phyloP scores from a whole-genome alignment of 2,888 invertebrate species.

The Nysson spinosus region DNA sequence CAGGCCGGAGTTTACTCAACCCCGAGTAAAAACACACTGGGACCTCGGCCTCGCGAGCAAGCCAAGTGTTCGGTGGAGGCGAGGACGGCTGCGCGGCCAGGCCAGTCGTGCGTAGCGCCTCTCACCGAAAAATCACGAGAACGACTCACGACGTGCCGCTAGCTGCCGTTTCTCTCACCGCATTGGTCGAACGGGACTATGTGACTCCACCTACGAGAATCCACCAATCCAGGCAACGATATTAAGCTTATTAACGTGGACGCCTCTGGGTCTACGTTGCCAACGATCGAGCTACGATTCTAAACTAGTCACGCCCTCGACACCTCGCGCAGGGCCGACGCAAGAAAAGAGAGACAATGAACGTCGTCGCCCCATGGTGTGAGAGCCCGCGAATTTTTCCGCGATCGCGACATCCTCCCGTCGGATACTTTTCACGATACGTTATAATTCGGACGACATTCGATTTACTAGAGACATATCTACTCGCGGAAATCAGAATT shows the following conservation, averaged over 20 bases:
- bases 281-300: constrained; percentile 16
- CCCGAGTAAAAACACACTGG: constrained; percentile 77
- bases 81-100: constrained; percentile 60
- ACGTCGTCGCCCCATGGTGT: constrained; percentile 31
- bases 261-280: constrained; percentile 14
- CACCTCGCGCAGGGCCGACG: constrained; percentile 47
- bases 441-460: background rate
- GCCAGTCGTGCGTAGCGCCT: constrained; percentile 36
- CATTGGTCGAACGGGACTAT: background rate
- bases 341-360: constrained; percentile 36
- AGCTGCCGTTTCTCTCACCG: background rate
- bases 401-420: constrained; percentile 39
- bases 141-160: constrained; percentile 12
- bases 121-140: constrained; percentile 50
- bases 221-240: constrained; percentile 21
- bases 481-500: no score
- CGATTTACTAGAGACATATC: no score
- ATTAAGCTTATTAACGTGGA: constrained; percentile 1
- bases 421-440: constrained; percentile 41
- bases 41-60: constrained; percentile 57
- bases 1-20: constrained; percentile 89
- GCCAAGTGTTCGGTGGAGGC: constrained; percentile 43
- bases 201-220: constrained; percentile 29
- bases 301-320: constrained; percentile 48
- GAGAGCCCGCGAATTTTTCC: constrained; percentile 49